phyloP scores from a whole-genome alignment of 1,140 invertebrate species.

The Drosophila grimshawi region DNA sequence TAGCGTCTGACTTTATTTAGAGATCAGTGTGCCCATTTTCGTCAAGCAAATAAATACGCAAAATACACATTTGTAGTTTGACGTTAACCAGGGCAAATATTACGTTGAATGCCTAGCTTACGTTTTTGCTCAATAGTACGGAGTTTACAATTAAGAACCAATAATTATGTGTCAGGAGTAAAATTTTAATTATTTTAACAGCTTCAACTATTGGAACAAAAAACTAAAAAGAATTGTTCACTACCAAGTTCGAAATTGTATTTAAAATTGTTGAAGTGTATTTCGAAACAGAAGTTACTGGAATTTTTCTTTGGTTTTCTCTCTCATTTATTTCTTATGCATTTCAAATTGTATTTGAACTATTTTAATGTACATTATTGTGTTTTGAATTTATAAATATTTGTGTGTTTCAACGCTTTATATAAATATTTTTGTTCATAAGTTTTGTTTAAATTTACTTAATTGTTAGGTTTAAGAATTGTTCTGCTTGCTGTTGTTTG shows the following conservation, averaged over 20 bases:
- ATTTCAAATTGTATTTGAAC: slow-evolving; percentile 82
- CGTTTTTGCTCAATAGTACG: slow-evolving; percentile 6
- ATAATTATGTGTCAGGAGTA: background rate
- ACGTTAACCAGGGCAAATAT: background rate
- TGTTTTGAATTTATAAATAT: slow-evolving; percentile 74
- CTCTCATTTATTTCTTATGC: slow-evolving; percentile 67
- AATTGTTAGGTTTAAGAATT: slow-evolving; percentile 48
- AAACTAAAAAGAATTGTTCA: background rate
- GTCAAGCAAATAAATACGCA: slow-evolving; percentile 8
- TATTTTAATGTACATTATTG: slow-evolving; percentile 78
- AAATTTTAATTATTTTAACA: background rate
- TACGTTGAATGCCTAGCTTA: background rate
- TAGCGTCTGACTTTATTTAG: slow-evolving; percentile 46
- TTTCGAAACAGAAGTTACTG: background rate
- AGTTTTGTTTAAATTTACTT: slow-evolving; percentile 64
- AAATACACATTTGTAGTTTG: background rate
- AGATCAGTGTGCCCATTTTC: slow-evolving; percentile 31
- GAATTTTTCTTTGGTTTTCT: slow-evolving; percentile 22
- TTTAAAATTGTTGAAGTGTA: background rate
- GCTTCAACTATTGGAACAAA: background rate
- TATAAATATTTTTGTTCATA: slow-evolving; percentile 53
- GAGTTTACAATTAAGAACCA: background rate
- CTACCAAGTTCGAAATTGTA: background rate
- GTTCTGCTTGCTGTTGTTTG: slow-evolving; percentile 34
- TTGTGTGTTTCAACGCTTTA: slow-evolving; percentile 68